Conservation (phyloP, 2,797 vertebrate species). For the Acrocephalus scirpaceus region DNA sequence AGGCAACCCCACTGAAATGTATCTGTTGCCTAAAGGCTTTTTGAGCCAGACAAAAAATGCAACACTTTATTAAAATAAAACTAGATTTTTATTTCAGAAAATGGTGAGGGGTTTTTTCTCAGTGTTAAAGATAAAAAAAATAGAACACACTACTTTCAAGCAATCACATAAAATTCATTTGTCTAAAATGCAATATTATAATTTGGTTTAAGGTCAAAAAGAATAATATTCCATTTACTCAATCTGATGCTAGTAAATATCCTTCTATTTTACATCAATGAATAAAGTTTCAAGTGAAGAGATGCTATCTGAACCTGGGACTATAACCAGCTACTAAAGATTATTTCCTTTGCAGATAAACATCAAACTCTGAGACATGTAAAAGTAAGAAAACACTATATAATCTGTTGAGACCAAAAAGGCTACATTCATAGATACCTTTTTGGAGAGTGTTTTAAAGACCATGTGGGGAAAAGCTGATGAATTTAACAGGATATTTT, state of each 20-base stretch:
- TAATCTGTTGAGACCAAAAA: conserved; percentile 42
- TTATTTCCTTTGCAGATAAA: conserved; percentile 46
- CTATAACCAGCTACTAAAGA: conserved; percentile 2
- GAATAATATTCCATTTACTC: background rate
- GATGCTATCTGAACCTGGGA: conserved; percentile 18
- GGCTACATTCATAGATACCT: conserved; percentile 45
- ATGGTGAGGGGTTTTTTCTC: background rate
- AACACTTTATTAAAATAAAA: background rate
- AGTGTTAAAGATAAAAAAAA: background rate
- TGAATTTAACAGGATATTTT: conserved; percentile 70
- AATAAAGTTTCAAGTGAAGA: conserved; percentile 1
- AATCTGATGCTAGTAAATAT: background rate
- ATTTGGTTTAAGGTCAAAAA: background rate
- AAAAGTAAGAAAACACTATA: conserved; percentile 44
- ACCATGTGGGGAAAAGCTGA: conserved; percentile 66
- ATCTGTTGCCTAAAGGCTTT: background rate
- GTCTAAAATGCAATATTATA: background rate
- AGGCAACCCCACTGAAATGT: background rate
- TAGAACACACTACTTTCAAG: background rate
- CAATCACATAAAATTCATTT: conserved; percentile 1
- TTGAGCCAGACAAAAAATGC: background rate
- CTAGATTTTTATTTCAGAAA: background rate
- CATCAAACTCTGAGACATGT: conserved; percentile 26
- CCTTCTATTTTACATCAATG: background rate
- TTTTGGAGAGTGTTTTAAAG: conserved; percentile 57